Evolutionary conservation across 2,797 vertebrate species (phyloP).

Genomic region (Natrix natrix): DNA sequence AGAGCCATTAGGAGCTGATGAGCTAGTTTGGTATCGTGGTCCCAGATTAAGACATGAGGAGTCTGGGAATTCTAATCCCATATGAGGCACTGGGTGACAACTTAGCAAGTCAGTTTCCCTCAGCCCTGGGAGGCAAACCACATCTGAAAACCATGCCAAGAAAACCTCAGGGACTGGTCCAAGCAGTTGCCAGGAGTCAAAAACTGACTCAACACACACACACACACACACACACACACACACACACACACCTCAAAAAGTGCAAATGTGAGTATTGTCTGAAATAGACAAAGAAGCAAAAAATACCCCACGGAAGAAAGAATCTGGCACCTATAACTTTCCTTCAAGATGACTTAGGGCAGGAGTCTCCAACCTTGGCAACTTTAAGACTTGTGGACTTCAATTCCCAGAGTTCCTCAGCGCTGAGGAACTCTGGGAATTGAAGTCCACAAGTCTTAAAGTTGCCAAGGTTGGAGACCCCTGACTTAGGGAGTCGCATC

Average conservation of each 20-base stretch:
- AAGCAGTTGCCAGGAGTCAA: not conserved
- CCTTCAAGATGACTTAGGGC: not conserved
- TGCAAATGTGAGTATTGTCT: constrained; percentile 23
- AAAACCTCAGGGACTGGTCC: not conserved
- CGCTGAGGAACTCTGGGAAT: too few relatives aligned
- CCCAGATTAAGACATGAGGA: not conserved
- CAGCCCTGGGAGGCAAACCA: not conserved
- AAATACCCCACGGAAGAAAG: constrained; percentile 24
- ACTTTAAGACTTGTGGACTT: too few relatives aligned
- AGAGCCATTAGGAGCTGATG: constrained; percentile 26
- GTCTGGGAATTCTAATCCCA: not conserved
- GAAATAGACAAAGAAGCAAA: constrained; percentile 40
- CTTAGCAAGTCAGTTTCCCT: not conserved
- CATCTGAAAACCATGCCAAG: not conserved
- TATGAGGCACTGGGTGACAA: not conserved
- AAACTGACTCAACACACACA: not conserved
- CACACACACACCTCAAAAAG: not conserved
- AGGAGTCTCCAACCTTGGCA: too few relatives aligned
- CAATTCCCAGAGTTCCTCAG: too few relatives aligned
- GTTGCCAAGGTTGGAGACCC: too few relatives aligned
- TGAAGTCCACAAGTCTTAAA: too few relatives aligned
- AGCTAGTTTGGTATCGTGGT: not conserved
- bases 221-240: not conserved
- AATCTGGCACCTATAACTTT: constrained; percentile 16
- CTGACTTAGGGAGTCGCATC: not conserved